Base-by-base conservation (phyloP, 53 echinoderm and acorn worm genomes). In the Zoroaster sp. region DNA sequence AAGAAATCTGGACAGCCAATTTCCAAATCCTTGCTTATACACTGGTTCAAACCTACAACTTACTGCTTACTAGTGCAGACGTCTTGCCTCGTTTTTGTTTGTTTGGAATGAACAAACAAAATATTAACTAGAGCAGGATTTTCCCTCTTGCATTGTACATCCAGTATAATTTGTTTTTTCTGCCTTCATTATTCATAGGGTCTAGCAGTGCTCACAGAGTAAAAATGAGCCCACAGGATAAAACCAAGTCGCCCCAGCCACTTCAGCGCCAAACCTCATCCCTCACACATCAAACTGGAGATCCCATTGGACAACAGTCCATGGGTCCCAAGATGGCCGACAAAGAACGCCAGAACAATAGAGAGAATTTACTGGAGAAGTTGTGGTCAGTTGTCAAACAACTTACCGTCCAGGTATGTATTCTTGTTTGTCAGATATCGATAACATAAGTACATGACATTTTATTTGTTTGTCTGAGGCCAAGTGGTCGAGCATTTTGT, bases 341-440 rank as follows among this genome's bases (percentile, higher is more conserved):
- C 45, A 31, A 87, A 66, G 55, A 59, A 31, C 32, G 33, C 10
- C 31, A 25, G 35, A 65, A 45, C 2, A 32, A 69, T 9, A 14
- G 59, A 35, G 73, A 72, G 5, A 44, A 66, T 40, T 73, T 80
- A 13, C 46, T 94, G 40, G 86, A 37, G 51, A 87, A 76, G 15
- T 51, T 94, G 31, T 90, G 86, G 83, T 66, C 69, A 3, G 72
- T 93, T 0, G 53, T 87, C 9, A 89, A 87, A 81, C 88, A 90
- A 1, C 74, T 89, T 3, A 89, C 90, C 0, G 82, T 89, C 4
- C 90, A 89, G 40, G 81, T 89, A 13, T 46, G 51, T 51, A 70
- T 33, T 9, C 18, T 70, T 83, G 34, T 51, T 65, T 41, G 28
- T 77, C 52, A 18, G 32, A 38, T 36, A n/a, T n/a, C n/a, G n/a